These are phyloP conservation scores for Augochlora pura DNA, from an alignment of 1,140 invertebrate species.

Conservation along the genomic window DNA sequence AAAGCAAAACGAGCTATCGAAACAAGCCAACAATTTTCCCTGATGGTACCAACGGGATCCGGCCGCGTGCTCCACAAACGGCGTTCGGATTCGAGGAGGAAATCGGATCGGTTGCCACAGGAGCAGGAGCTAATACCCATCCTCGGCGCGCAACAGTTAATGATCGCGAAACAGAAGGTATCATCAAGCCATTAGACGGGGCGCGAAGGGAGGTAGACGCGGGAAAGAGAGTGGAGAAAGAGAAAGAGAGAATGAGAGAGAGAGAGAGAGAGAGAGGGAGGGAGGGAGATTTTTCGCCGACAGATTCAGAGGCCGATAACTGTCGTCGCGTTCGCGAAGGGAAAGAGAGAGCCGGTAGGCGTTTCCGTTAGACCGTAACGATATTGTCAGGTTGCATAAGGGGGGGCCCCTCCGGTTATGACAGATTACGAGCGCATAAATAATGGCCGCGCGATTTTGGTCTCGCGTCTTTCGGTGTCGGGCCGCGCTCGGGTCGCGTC, in stretches of 20 bases:
- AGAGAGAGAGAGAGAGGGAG: too few relatives aligned
- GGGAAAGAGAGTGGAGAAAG: too few relatives aligned
- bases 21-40: too few relatives aligned
- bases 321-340: conserved; percentile 44
- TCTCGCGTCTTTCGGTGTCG: neutral
- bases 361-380: conserved; percentile 64
- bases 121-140: neutral
- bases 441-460: conserved; percentile 63
- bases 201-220: neutral
- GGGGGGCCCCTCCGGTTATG: conserved; percentile 59
- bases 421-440: conserved; percentile 68
- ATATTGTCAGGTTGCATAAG: conserved; percentile 69
- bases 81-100: neutral
- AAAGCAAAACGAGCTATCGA: too few relatives aligned
- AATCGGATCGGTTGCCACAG: neutral
- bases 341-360: conserved; percentile 37
- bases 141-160: neutral
- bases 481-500: neutral
- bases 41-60: too few relatives aligned
- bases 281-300: conserved; percentile 31
- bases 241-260: neutral
- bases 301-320: conserved; percentile 55
- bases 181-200: conserved; percentile 6
- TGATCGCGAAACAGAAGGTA: conserved; percentile 18
- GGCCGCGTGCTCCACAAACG: too few relatives aligned